Percentiles rank a stretch among this genome's conserved stretches.
Evolutionary conservation across 2,113 vertebrate genomes (phyloP).

Genomic region (Silurus meridionalis): DNA sequence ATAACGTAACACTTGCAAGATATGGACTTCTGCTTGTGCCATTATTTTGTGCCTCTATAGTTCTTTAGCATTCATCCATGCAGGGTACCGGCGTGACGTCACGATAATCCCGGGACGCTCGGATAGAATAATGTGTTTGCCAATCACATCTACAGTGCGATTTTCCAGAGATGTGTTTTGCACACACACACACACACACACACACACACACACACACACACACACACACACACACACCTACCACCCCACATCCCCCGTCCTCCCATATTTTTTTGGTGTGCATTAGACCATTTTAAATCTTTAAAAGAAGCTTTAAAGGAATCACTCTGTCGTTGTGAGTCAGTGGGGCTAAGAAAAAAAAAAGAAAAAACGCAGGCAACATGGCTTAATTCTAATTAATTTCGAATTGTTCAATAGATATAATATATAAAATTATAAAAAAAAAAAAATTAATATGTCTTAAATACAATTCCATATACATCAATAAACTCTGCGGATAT

Average conservation of each 20-base stretch:
- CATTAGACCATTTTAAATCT: slow-evolving; percentile 47
- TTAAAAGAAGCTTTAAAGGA: background rate
- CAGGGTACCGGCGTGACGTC: slow-evolving; percentile 93
- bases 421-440: background rate
- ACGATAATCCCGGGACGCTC: slow-evolving; percentile 86
- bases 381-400: background rate
- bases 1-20: slow-evolving; percentile 84
- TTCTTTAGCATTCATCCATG: slow-evolving; percentile 89
- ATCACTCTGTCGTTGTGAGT: background rate
- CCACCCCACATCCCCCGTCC: slow-evolving; percentile 15
- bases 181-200: slow-evolving; percentile 48
- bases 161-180: slow-evolving; percentile 76
- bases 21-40: slow-evolving; percentile 83
- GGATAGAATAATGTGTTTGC: slow-evolving; percentile 82
- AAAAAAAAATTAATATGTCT: too few species aligned
- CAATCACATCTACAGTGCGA: slow-evolving; percentile 78
- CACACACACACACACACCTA: slow-evolving; percentile 13
- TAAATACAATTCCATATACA: background rate
- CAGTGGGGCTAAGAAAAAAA: background rate
- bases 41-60: slow-evolving; percentile 89
- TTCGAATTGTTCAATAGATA: too few species aligned
- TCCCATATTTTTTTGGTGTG: slow-evolving; percentile 45
- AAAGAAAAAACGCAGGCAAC: background rate
- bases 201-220: too few species aligned
- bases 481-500: background rate